Base-by-base conservation (phyloP, 1,140 invertebrate species). In the Diprion similis region DNA sequence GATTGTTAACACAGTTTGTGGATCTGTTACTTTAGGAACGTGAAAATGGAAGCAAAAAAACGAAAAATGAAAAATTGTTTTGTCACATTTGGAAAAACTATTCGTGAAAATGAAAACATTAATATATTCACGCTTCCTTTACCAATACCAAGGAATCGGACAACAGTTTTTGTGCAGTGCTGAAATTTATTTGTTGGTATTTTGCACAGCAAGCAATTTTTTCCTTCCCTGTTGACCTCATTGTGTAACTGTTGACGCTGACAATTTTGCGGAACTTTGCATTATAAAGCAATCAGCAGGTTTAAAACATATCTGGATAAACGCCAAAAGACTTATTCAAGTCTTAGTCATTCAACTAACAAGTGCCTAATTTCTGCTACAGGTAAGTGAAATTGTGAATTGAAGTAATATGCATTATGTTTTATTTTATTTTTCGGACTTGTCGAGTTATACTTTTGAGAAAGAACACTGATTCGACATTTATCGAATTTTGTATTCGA, bases 201-300 rank as follows among this genome's bases (percentile, higher is more conserved):
- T 75, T 74, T 78, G 76, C 75, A 73, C 10, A 72, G 8, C 6
- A 59, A 74, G 73, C 45, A 69, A 10, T 74, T n/a, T 75, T 59
- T n/a, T 46, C 71, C 65, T 51, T 75, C 68, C 59, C 24, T 67
- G 73, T 75, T 37, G 18, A 77, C 68, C 76, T 75, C 69, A 45
- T 8, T 59, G 51, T 15, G 11, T 59, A 37, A 37, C 9, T 17
- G 51, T 59, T 17, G 51, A 59, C 51, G 9, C n/a, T 17, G 51
- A 59, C 51, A 59, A 59, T 59, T 15, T 59, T 59, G 6, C 51
- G 6, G n/a, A 15, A 59, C n/a, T 13, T 59, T 59, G 3, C 51
- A 59, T n/a, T 37, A 37, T 37, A 6, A 3, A 3, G 24, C 24
- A 37, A 37, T 37, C 24, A 37, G 24, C 24, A 37, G 24, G 6